Percentiles rank a stretch among this genome's conserved stretches.
These are phyloP conservation scores for Vireo griseus DNA, from an alignment of 2,797 vertebrate species.

Conservation along the genomic window DNA sequence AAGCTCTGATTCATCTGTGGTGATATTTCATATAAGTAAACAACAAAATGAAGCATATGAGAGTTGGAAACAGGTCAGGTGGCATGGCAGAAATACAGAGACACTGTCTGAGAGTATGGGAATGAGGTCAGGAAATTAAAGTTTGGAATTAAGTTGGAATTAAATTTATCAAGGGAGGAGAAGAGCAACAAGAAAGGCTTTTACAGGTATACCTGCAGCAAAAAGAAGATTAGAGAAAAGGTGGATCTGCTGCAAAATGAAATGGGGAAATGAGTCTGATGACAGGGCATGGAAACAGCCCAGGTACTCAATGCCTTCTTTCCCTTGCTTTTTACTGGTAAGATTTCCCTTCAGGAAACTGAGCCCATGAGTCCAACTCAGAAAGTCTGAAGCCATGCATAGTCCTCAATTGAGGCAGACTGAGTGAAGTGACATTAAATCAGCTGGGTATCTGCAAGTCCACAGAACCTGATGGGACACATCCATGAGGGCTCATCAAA, in stretches of 20 bases:
- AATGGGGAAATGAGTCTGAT: not conserved
- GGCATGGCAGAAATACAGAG: not conserved
- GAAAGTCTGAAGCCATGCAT: not conserved
- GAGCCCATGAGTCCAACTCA: not conserved
- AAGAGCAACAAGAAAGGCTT: not conserved
- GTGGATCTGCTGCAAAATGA: not conserved
- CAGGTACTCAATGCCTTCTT: not conserved
- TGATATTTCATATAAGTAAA: not conserved
- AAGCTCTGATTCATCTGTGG: constrained; percentile 13
- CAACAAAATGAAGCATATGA: not conserved
- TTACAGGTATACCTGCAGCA: not conserved
- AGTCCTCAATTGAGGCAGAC: not conserved
- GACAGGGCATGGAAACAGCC: not conserved
- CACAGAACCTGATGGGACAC: not conserved
- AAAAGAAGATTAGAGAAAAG: not conserved
- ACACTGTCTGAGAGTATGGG: not conserved
- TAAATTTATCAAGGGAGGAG: not conserved
- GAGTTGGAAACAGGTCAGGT: not conserved
- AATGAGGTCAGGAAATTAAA: not conserved
- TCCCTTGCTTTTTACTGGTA: not conserved
- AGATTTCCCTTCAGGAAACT: not conserved
- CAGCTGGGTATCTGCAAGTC: not conserved
- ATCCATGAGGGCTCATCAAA: not conserved
- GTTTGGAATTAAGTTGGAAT: not conserved
- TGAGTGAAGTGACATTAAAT: not conserved